Evolutionary conservation across 2,888 invertebrate species (phyloP).

Genomic region (Epirrhoe alternata): DNA sequence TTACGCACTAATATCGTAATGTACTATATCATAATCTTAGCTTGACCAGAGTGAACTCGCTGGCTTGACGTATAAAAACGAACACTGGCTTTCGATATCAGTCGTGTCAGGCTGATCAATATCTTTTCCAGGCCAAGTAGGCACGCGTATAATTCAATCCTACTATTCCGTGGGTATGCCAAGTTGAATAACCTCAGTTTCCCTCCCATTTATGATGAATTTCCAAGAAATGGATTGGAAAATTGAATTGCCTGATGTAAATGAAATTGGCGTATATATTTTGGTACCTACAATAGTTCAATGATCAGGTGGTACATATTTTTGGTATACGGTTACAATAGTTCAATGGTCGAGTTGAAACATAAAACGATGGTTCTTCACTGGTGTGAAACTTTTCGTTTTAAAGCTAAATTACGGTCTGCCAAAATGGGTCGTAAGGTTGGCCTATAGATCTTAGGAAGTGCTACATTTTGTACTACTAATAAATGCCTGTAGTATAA

Average conservation of each 20-base stretch:
- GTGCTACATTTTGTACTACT: too few relatives aligned
- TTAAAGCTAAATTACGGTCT: too few relatives aligned
- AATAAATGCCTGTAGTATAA: too few relatives aligned
- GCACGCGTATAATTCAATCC: constrained; percentile 14
- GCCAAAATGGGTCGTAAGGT: too few relatives aligned
- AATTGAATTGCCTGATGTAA: constrained; percentile 13
- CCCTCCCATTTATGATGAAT: constrained; percentile 8
- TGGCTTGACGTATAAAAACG: not conserved
- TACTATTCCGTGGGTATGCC: constrained; percentile 12
- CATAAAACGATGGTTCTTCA: too few relatives aligned
- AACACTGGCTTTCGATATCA: not conserved
- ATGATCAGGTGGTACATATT: not conserved
- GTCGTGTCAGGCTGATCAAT: constrained; percentile 22
- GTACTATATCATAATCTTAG: too few relatives aligned
- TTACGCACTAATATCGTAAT: too few relatives aligned
- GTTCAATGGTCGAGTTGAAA: not conserved
- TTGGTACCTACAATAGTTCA: not conserved
- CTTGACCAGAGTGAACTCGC: too few relatives aligned
- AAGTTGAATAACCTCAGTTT: constrained; percentile 23
- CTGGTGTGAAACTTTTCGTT: too few relatives aligned
- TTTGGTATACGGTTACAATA: not conserved
- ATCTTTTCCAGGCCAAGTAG: constrained; percentile 9
- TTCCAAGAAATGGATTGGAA: constrained; percentile 9
- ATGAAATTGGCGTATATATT: constrained; percentile 6
- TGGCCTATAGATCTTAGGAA: too few relatives aligned